Percentiles rank a stretch among this genome's conserved stretches.
Evolutionary conservation across 2,888 invertebrate species (phyloP).

Genomic region (Eupithecia pulchellata): DNA sequence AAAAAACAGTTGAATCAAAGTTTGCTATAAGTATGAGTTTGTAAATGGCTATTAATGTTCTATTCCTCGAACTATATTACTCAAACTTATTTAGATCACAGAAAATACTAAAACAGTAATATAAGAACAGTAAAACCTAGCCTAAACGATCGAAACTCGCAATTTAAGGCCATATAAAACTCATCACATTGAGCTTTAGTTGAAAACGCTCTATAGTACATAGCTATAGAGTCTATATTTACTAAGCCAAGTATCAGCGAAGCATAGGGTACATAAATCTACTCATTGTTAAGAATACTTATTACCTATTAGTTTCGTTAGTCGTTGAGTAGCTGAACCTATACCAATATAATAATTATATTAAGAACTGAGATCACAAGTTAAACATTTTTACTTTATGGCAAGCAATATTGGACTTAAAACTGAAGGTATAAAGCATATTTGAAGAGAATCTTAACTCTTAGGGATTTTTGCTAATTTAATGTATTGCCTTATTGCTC

Average conservation of each 20-base stretch:
- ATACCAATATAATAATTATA: constrained; percentile 9
- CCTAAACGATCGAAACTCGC: neutral
- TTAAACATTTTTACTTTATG: neutral
- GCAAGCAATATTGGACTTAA: neutral
- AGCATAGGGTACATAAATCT: constrained; percentile 5
- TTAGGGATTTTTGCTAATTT: neutral
- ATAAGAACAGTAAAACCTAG: no score
- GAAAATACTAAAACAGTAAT: neutral
- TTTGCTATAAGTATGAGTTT: neutral
- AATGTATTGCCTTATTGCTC: neutral
- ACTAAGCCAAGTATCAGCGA: constrained; percentile 3
- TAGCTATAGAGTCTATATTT: constrained; percentile 2
- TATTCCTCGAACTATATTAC: neutral
- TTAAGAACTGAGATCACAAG: neutral
- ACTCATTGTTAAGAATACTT: constrained; percentile 17
- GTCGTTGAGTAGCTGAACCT: constrained; percentile 21
- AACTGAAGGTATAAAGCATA: neutral
- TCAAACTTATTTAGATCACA: neutral
- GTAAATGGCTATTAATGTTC: neutral
- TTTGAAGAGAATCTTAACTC: neutral
- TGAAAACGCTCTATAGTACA: neutral
- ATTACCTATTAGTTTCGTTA: constrained; percentile 15
- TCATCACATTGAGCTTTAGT: neutral
- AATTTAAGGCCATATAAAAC: neutral
- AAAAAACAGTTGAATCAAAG: neutral